Base-by-base conservation (phyloP, 2,888 invertebrate genomes). In the Metellina segmentata region DNA sequence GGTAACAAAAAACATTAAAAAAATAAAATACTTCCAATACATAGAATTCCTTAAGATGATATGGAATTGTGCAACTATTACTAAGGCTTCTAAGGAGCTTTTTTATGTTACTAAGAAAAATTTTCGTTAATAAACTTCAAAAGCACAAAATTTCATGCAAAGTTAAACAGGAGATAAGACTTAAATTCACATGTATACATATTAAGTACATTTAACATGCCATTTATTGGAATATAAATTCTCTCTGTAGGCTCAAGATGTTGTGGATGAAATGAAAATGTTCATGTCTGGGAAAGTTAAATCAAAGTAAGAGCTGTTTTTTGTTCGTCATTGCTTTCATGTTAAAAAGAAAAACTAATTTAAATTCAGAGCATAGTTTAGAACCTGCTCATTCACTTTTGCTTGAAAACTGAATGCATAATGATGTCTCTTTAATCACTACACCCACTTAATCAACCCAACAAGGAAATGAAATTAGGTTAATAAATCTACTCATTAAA, bases 221-320 rank as follows among this genome's bases (percentile, higher is more conserved):
- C 11, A 77, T 77, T 19, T 79, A 52, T 81, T 52, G 16, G n/a
- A 81, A n/a, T n/a, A n/a, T 34, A 34, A 34, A 8, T 53, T 82
- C 82, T 82, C 81, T 61, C 70, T 52, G 1, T 13, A 93, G 89
- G 93, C 94, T 94, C 95, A 95, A 94, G 89, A 94, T 82, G 93
- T 94, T 19, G 93, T 93, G 20, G 93, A 93, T 85, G 93, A 93
- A 85, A 93, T 94, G 93, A 97, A 97, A 94, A 96, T 96, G 94
- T 94, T 96, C 93, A 95, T 97, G 93, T 96, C 96, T 94, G 97
- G 97, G 13, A 96, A 96, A 94, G 95, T 96, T 81, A 95, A 89
- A 89, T 48, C 91, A 11, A 90, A 87, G 90, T 93, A 90, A 92
- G 86, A 19, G 52, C 9, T 20, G 11, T 19, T 85, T 72, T 81